Percentiles rank a stretch among this genome's conserved stretches.
Evolutionary conservation across 2,797 vertebrate species (phyloP).

Genomic region (Labroides dimidiatus): DNA sequence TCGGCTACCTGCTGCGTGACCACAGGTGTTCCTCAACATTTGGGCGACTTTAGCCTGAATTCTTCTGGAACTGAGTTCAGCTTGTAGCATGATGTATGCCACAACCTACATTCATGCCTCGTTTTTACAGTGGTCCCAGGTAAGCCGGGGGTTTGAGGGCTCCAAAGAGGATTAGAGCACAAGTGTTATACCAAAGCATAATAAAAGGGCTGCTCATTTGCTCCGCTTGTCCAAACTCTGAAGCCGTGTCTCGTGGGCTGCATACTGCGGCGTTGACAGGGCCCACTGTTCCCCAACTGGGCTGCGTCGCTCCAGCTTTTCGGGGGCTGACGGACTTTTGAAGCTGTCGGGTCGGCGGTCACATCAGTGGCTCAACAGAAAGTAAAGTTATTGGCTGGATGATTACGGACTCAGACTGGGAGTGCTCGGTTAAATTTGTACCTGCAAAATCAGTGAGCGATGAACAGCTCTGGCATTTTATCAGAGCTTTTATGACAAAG

Average conservation of each 20-base stretch:
- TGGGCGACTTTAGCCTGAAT: neutral
- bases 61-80: neutral
- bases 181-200: slow-evolving; percentile 32
- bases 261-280: slow-evolving; percentile 57
- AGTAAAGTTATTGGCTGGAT: slow-evolving; percentile 33
- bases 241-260: slow-evolving; percentile 33
- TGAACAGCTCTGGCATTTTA: slow-evolving; percentile 10
- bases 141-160: slow-evolving; percentile 30
- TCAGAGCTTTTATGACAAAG: neutral
- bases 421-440: slow-evolving; percentile 4
- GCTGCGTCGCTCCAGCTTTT: slow-evolving; percentile 15
- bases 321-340: slow-evolving; percentile 11
- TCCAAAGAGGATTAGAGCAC: slow-evolving; percentile 53
- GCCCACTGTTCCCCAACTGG: slow-evolving; percentile 40
- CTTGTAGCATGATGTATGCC: slow-evolving; percentile 17
- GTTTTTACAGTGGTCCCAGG: slow-evolving; percentile 31
- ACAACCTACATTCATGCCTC: slow-evolving; percentile 13
- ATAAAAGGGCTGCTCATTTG: slow-evolving; percentile 50
- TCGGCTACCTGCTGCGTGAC: slow-evolving; percentile 35
- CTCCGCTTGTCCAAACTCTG: slow-evolving; percentile 55
- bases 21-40: slow-evolving; percentile 37
- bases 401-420: slow-evolving; percentile 9
- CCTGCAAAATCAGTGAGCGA: neutral
- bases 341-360: slow-evolving; percentile 49
- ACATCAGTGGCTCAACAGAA: slow-evolving; percentile 47